Evolutionary conservation across 2,113 vertebrate species (phyloP).

Genomic region (Brienomyrus brachyistius): DNA sequence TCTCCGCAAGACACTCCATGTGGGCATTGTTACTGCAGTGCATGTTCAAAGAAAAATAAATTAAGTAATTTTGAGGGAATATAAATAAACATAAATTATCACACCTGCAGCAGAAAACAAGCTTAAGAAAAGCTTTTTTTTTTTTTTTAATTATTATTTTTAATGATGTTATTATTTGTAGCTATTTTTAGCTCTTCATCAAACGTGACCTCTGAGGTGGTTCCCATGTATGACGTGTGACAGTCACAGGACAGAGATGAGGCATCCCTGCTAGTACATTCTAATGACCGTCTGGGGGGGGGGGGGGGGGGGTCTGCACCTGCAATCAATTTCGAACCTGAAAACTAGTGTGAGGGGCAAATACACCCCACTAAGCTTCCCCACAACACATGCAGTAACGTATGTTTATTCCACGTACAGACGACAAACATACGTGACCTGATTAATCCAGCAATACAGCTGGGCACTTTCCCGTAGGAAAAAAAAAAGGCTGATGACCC

Average conservation of each 20-base stretch:
- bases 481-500: background rate
- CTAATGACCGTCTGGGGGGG: background rate
- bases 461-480: background rate
- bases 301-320: background rate
- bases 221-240: background rate
- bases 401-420: background rate
- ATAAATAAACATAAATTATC: slow-evolving; percentile 31
- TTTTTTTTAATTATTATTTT: background rate
- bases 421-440: background rate
- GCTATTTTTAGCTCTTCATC: background rate
- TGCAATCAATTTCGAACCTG: background rate
- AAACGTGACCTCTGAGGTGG: background rate
- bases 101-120: background rate
- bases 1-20: slow-evolving; percentile 17
- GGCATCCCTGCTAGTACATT: background rate
- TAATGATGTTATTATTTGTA: background rate
- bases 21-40: slow-evolving; percentile 40
- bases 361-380: background rate
- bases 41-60: slow-evolving; percentile 15
- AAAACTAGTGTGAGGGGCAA: background rate
- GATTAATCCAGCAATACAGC: background rate
- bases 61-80: background rate
- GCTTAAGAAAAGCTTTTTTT: background rate
- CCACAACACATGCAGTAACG: background rate
- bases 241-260: background rate